phyloP scores from a whole-genome alignment of 2,888 invertebrate genomes.

The Acleris holmiana region DNA sequence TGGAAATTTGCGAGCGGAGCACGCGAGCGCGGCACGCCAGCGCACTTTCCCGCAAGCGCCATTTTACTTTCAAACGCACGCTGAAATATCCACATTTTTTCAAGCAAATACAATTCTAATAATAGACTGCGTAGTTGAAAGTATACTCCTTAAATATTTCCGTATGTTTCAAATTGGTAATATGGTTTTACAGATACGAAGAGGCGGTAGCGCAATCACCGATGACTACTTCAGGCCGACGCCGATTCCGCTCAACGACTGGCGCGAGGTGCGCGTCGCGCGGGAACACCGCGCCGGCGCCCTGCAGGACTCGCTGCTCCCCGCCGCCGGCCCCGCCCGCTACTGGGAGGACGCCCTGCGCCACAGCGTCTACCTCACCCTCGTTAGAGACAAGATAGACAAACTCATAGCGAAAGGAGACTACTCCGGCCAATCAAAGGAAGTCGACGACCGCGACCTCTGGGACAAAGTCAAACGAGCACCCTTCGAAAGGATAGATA shows the following conservation, averaged over 20 bases:
- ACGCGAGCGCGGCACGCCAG: conserved; percentile 53
- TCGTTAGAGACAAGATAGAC: conserved; percentile 83
- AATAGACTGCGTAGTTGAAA: conserved; percentile 42
- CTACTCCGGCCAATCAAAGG: conserved; percentile 57
- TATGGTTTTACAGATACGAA: conserved; percentile 63
- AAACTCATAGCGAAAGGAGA: conserved; percentile 73
- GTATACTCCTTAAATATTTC: conserved; percentile 37
- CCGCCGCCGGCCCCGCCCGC: conserved; percentile 66
- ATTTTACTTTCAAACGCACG: conserved; percentile 83
- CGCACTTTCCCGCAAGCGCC: conserved; percentile 73
- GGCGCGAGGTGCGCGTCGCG: conserved; percentile 58
- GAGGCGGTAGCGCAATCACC: conserved; percentile 55
- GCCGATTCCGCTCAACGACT: conserved; percentile 71
- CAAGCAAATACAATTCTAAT: conserved; percentile 42
- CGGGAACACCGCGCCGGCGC: conserved; percentile 53
- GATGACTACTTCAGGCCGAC: conserved; percentile 71
- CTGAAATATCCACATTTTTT: conserved; percentile 63
- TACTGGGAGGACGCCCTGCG: conserved; percentile 88
- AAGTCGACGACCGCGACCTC: conserved; percentile 73
- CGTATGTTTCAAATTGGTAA: conserved; percentile 34
- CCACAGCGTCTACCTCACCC: conserved; percentile 87
- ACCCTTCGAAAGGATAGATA: conserved; percentile 67
- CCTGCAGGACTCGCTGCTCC: conserved; percentile 53
- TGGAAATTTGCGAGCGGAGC: conserved; percentile 66
- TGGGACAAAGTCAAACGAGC: conserved; percentile 80